These are phyloP conservation scores for Ernsta delagoae DNA, from an alignment of 2,888 invertebrate species.

Conservation along the genomic window DNA sequence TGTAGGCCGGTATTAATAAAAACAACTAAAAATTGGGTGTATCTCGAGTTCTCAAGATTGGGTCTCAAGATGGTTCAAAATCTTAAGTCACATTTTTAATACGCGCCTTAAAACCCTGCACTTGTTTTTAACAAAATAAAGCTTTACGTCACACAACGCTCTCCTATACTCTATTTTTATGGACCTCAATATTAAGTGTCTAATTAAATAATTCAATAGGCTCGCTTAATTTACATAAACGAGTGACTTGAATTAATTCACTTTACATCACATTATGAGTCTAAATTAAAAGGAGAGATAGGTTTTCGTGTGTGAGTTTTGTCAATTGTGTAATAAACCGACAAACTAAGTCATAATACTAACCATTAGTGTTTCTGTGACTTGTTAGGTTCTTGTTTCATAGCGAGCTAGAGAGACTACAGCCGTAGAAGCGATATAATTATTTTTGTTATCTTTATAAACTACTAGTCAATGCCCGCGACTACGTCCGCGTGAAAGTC, in stretches of 20 bases:
- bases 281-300: constrained; percentile 31
- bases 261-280: constrained; percentile 4
- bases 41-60: too few relatives aligned
- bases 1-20: too few relatives aligned
- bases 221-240: constrained; percentile 18
- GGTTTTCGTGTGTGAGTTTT: constrained; percentile 3
- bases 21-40: too few relatives aligned
- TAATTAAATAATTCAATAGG: constrained; percentile 29
- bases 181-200: constrained; percentile 6
- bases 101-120: too few relatives aligned
- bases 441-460: too few relatives aligned
- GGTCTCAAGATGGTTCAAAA: too few relatives aligned
- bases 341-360: constrained; percentile 11
- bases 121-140: too few relatives aligned
- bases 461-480: too few relatives aligned
- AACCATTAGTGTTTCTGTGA: neutral
- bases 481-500: too few relatives aligned
- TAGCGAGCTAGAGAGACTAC: neutral
- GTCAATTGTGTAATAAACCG: constrained; percentile 14
- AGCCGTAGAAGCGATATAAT: too few relatives aligned
- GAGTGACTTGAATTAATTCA: constrained; percentile 25
- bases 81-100: too few relatives aligned
- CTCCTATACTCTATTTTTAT: constrained; percentile 17
- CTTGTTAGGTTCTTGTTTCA: neutral
- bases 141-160: neutral